phyloP scores from a whole-genome alignment of 2,888 invertebrate genomes.

The Tromatobia lineatoria region DNA sequence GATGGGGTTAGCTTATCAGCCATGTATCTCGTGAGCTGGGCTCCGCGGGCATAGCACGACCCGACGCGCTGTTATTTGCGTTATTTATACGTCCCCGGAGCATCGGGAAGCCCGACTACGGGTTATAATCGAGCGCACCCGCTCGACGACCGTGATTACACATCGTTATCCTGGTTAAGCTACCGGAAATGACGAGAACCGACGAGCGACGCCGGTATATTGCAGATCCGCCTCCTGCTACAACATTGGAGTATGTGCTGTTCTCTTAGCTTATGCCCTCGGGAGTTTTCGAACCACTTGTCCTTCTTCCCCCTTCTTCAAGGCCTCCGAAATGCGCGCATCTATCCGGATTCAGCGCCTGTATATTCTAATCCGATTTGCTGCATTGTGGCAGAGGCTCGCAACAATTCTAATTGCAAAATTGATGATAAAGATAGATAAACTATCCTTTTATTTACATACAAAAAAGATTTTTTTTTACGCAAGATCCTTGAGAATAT shows the following conservation, averaged over 20 bases:
- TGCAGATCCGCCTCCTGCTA: conserved; percentile 45
- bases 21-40: conserved; percentile 71
- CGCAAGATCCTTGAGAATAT: no score
- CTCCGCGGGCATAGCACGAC: conserved; percentile 57
- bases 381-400: neutral
- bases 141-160: conserved; percentile 81
- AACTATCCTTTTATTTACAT: no score
- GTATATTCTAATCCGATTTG: neutral
- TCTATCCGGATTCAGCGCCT: neutral
- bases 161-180: conserved; percentile 84
- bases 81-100: conserved; percentile 84
- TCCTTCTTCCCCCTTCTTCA: neutral
- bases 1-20: conserved; percentile 71
- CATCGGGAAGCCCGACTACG: conserved; percentile 73
- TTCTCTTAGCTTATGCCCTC: conserved; percentile 50
- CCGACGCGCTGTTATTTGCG: conserved; percentile 79
- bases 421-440: neutral
- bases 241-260: conserved; percentile 29
- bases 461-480: no score
- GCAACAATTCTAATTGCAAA: neutral
- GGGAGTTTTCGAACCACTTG: conserved; percentile 55
- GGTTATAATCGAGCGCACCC: conserved; percentile 80
- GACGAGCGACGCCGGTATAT: conserved; percentile 67
- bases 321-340: neutral
- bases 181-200: conserved; percentile 82